Percentiles rank a stretch among this genome's conserved stretches.
Conservation (phyloP, 2,888 invertebrate genomes). For the Fragum sueziense region DNA sequence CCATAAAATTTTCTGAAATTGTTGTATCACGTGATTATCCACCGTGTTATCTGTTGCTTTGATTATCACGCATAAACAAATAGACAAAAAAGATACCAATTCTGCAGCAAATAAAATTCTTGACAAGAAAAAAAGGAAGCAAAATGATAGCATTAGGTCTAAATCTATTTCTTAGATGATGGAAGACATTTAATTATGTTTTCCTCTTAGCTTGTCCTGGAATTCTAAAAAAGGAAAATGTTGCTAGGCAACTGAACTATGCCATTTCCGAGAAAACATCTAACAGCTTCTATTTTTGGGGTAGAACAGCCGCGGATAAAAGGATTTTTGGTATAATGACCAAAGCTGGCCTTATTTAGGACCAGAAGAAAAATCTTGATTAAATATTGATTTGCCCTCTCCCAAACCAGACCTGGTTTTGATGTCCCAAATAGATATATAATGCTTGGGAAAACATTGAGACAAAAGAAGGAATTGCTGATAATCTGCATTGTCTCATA, state of each 20-base stretch:
- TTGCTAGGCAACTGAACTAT: slow-evolving; percentile 9
- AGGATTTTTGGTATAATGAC: neutral
- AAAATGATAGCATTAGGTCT: neutral
- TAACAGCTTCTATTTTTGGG: neutral
- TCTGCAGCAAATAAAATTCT: too few relatives aligned
- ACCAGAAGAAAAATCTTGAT: neutral
- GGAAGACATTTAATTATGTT: neutral
- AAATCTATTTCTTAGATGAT: neutral
- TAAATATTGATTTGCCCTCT: too few relatives aligned
- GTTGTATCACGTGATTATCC: too few relatives aligned
- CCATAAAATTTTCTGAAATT: too few relatives aligned
- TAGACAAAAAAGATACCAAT: too few relatives aligned
- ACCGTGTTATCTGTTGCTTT: too few relatives aligned
- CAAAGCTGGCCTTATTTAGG: neutral
- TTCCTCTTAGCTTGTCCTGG: neutral
- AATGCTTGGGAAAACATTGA: too few relatives aligned
- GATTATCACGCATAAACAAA: too few relatives aligned
- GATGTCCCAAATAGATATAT: too few relatives aligned
- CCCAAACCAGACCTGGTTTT: too few relatives aligned
- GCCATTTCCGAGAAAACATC: neutral
- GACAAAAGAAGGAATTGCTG: too few relatives aligned
- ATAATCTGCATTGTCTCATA: too few relatives aligned
- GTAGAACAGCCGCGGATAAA: neutral
- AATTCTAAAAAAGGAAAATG: slow-evolving; percentile 4
- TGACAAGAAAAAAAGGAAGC: neutral